Evolutionary conservation across 2,888 invertebrate genomes (phyloP), one percentile per base, ranked within the genome.

Genomic region (Pollenia labialis): DNA sequence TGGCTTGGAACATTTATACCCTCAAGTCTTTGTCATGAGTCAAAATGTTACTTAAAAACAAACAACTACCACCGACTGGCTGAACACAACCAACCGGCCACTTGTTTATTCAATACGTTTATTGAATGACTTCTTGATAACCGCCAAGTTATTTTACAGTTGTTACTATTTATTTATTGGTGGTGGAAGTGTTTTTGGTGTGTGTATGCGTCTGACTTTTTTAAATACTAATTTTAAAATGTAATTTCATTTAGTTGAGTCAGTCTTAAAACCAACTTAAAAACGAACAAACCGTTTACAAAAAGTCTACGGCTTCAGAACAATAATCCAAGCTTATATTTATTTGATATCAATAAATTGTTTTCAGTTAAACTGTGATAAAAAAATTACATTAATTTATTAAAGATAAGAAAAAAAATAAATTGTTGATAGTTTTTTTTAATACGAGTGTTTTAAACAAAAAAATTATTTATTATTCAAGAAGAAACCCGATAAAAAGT

Each of bases 251-350:
- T 64, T 52, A 72, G 81, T 87, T 90, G 90, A 92, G 89, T 92
- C 92, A 92, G 92, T 92, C 91, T 88, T 88, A 52, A 87, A 91
- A 88, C 90, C 88, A 89, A 89, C 90, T 89, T 91, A 89, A 89
- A 74, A 89, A 87, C 85, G 87, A 54, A 46, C 77, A 71, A 77
- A 81, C 10, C 23, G 79, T 64, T 81, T 81, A 32, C 32, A 44
- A 74, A 56, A 46, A 52, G 10, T 52, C 71, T 71, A 79, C 85
- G 64, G 81, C 76, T 68, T 62, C 14, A 44, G 44, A 68, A 44
- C 32, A 64, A 60, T 32, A 48, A 50, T 40, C n/a, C 46, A 54
- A 40, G 32, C 42, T 79, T 56, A 48, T 50, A 42, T 62, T 54
- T n/a, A 44, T 56, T 69, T 71, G 71, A 10, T 48, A 32, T 32